phyloP scores from a whole-genome alignment of 2,888 invertebrate species.

The Athalia cordata region DNA sequence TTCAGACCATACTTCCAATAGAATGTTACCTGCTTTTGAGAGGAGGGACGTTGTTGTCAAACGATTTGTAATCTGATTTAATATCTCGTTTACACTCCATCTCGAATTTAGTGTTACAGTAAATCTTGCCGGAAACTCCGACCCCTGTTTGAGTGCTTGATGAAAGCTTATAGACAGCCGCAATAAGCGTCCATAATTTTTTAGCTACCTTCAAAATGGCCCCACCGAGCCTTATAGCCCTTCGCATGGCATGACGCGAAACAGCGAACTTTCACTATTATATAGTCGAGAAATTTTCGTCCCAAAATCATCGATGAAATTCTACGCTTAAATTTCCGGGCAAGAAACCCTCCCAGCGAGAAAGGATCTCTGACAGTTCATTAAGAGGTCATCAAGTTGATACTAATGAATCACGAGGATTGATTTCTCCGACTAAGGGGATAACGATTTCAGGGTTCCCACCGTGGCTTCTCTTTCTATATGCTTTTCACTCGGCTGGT shows the following conservation, averaged over 20 bases:
- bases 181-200: slow-evolving; percentile 33
- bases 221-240: slow-evolving; percentile 37
- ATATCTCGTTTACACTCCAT: slow-evolving; percentile 63
- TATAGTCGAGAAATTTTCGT: slow-evolving; percentile 34
- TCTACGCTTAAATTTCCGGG: slow-evolving; percentile 31
- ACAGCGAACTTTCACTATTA: slow-evolving; percentile 47
- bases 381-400: slow-evolving; percentile 61
- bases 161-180: slow-evolving; percentile 8
- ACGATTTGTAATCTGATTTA: slow-evolving; percentile 67
- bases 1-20: slow-evolving; percentile 31
- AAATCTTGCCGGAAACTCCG: slow-evolving; percentile 20
- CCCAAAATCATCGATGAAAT: slow-evolving; percentile 53
- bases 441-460: slow-evolving; percentile 41
- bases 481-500: slow-evolving; percentile 9
- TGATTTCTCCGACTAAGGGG: slow-evolving; percentile 51
- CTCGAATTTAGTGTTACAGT: slow-evolving; percentile 34
- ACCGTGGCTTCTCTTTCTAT: slow-evolving; percentile 27
- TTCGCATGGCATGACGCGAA: not conserved
- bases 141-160: slow-evolving; percentile 23
- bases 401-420: slow-evolving; percentile 62
- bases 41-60: slow-evolving; percentile 50
- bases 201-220: slow-evolving; percentile 37
- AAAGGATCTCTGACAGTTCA: slow-evolving; percentile 58
- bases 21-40: slow-evolving; percentile 14
- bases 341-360: slow-evolving; percentile 41